These are phyloP conservation scores for Eudemis profundana DNA, from an alignment of 2,888 invertebrate species.

Conservation along the genomic window DNA sequence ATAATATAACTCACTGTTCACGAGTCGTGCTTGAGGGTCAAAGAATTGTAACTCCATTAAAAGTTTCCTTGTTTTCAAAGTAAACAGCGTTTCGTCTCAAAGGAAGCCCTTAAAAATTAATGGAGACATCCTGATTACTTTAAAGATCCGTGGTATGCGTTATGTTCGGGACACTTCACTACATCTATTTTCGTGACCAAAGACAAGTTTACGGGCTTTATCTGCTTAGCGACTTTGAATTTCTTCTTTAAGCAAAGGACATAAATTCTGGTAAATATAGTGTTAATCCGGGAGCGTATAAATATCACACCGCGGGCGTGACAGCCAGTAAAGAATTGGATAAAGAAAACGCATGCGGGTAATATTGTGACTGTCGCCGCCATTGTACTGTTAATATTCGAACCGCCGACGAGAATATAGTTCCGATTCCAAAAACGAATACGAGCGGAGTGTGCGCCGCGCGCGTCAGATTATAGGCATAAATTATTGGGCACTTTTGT, in stretches of 20 bases:
- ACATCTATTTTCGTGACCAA: slow-evolving; percentile 66
- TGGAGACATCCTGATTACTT: slow-evolving; percentile 80
- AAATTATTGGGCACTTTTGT: slow-evolving; percentile 84
- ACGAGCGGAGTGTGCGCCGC: slow-evolving; percentile 66
- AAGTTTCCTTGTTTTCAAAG: slow-evolving; percentile 80
- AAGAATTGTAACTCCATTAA: slow-evolving; percentile 82
- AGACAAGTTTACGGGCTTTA: slow-evolving; percentile 62
- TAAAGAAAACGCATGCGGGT: slow-evolving; percentile 67
- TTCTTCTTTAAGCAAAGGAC: slow-evolving; percentile 53
- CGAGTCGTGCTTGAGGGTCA: slow-evolving; percentile 67
- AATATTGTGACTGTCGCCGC: slow-evolving; percentile 79
- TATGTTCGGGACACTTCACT: slow-evolving; percentile 61
- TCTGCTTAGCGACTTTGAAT: slow-evolving; percentile 59
- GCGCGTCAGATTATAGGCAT: slow-evolving; percentile 83
- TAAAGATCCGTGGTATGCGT: slow-evolving; percentile 63
- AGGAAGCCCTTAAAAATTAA: slow-evolving; percentile 84
- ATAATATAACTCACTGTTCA: slow-evolving; percentile 48
- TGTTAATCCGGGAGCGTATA: slow-evolving; percentile 63
- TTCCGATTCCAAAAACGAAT: slow-evolving; percentile 74
- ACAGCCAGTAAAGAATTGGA: slow-evolving; percentile 68
- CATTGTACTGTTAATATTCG: slow-evolving; percentile 75
- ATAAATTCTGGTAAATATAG: slow-evolving; percentile 60
- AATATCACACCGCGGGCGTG: slow-evolving; percentile 60
- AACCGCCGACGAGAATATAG: slow-evolving; percentile 72
- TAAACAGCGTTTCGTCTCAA: slow-evolving; percentile 73